Evolutionary conservation across 2,888 invertebrate species (phyloP).

Genomic region (Hypolimnas misippus): DNA sequence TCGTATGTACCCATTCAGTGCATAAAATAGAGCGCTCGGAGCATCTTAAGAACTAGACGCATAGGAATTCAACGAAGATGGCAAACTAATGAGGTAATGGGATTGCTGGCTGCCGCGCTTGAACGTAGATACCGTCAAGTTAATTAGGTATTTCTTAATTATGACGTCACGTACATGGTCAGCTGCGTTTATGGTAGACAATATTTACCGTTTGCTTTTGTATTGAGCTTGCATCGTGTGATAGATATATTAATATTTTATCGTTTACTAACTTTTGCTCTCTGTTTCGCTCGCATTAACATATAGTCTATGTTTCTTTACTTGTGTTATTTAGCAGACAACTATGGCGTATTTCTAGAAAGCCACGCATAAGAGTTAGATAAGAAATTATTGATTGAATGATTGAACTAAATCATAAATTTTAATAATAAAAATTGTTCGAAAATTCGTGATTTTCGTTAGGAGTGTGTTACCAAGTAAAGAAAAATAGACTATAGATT

Average conservation of each 20-base stretch:
- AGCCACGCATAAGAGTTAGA: too few relatives aligned
- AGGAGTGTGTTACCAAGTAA: too few relatives aligned
- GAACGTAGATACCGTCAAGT: constrained; percentile 21
- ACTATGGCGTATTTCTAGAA: too few relatives aligned
- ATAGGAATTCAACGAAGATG: constrained; percentile 42
- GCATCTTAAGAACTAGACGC: constrained; percentile 34
- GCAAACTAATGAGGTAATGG: constrained; percentile 36
- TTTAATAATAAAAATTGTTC: too few relatives aligned
- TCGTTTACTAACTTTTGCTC: not conserved
- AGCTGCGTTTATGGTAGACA: constrained; percentile 8
- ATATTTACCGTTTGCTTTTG: constrained; percentile 8
- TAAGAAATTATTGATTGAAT: too few relatives aligned
- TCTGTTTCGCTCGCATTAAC: too few relatives aligned
- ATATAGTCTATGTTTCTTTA: too few relatives aligned
- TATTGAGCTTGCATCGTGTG: not conserved
- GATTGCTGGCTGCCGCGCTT: constrained; percentile 35
- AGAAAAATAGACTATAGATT: too few relatives aligned
- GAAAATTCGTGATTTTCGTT: too few relatives aligned
- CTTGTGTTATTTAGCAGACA: too few relatives aligned
- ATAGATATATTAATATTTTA: not conserved
- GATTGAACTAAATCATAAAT: too few relatives aligned
- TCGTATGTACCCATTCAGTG: constrained; percentile 9
- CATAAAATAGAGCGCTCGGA: constrained; percentile 26
- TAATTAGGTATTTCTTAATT: constrained; percentile 42
- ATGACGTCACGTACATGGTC: constrained; percentile 41